Evolutionary conservation across 2,888 invertebrate genomes (phyloP).

Genomic region (Myopa testacea): DNA sequence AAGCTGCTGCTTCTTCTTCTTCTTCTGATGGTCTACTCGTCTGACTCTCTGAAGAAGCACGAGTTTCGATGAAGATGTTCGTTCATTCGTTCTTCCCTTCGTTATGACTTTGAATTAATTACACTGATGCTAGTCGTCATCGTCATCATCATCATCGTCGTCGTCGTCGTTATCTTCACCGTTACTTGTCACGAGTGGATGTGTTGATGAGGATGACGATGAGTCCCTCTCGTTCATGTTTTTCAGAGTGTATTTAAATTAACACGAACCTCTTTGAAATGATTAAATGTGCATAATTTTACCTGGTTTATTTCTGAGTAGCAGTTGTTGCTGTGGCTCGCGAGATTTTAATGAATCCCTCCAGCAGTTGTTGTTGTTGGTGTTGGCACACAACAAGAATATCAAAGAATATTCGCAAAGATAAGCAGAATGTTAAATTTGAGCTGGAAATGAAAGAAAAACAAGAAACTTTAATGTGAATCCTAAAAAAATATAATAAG

Average conservation of each 20-base stretch:
- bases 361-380: constrained; percentile 10
- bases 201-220: neutral
- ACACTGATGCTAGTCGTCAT: constrained; percentile 20
- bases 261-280: constrained; percentile 35
- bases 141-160: neutral
- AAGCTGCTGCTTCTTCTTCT: neutral
- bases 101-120: constrained; percentile 30
- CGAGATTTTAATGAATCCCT: neutral
- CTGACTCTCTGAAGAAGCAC: neutral
- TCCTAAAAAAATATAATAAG: neutral
- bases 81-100: neutral
- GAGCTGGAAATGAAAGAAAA: constrained; percentile 10
- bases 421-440: neutral
- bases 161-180: neutral
- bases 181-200: neutral
- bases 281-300: constrained; percentile 65
- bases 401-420: neutral
- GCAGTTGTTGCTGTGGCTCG: constrained; percentile 13
- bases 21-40: neutral
- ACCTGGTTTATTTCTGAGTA: constrained; percentile 54
- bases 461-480: neutral
- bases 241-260: neutral
- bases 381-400: neutral
- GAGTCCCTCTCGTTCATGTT: neutral
- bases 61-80: constrained; percentile 8